phyloP scores from a whole-genome alignment of 1,140 invertebrate species.

The Nixonia krombeini region DNA sequence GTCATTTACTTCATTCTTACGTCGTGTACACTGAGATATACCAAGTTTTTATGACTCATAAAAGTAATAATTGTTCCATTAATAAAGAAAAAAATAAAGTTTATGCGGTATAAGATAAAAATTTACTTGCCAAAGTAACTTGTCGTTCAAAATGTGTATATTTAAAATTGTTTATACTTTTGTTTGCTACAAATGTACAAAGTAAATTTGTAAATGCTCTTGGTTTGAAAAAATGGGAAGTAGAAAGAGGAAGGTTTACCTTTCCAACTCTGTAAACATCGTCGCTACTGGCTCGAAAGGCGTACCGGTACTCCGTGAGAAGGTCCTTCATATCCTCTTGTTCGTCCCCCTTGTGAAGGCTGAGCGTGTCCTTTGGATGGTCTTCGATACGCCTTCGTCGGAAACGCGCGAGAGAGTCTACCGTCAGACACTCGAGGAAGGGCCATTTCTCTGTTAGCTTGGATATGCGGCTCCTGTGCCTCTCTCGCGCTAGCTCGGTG shows the following conservation, averaged over 20 bases:
- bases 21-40: conserved; percentile 8
- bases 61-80: too few relatives aligned
- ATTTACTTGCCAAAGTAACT: too few relatives aligned
- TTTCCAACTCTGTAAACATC: conserved; percentile 52
- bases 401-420: conserved; percentile 72
- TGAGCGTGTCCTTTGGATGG: conserved; percentile 61
- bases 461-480: conserved; percentile 41
- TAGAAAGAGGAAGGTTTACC: too few relatives aligned
- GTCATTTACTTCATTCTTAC: conserved; percentile 24
- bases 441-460: conserved; percentile 60
- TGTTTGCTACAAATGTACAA: too few relatives aligned
- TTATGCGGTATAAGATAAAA: too few relatives aligned
- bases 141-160: too few relatives aligned
- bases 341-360: conserved; percentile 16
- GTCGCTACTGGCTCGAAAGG: conserved; percentile 55
- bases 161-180: too few relatives aligned
- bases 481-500: conserved; percentile 62
- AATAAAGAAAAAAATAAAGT: too few relatives aligned
- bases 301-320: conserved; percentile 61
- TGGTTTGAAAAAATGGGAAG: too few relatives aligned
- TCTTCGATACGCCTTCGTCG: conserved; percentile 66
- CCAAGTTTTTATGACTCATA: too few relatives aligned
- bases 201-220: too few relatives aligned
- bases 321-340: conserved; percentile 36
- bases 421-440: conserved; percentile 71